phyloP scores from a whole-genome alignment of 2,797 vertebrate genomes.

The Cygnus olor region DNA sequence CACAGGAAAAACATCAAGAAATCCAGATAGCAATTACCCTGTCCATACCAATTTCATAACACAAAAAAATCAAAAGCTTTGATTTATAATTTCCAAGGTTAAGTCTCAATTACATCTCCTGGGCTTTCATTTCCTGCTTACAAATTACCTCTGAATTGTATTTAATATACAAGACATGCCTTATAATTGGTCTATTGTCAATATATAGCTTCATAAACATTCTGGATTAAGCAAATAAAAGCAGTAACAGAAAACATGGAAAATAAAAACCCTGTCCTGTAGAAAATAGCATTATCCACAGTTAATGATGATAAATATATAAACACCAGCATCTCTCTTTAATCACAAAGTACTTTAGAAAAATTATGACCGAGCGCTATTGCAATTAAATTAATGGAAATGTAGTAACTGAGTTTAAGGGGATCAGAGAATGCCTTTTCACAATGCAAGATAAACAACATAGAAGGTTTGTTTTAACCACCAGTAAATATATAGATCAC shows the following conservation, averaged over 20 bases:
- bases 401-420: background rate
- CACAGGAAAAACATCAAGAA: background rate
- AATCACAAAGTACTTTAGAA: background rate
- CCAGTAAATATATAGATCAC: background rate
- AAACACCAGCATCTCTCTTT: background rate
- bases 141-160: background rate
- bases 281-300: background rate
- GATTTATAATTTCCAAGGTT: slow-evolving; percentile 18
- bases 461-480: background rate
- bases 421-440: background rate
- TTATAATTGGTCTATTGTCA: background rate
- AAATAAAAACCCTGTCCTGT: background rate
- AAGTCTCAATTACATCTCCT: background rate
- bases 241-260: background rate
- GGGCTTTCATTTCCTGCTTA: background rate
- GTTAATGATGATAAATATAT: background rate
- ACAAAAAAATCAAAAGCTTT: background rate
- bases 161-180: background rate
- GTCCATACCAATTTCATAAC: background rate
- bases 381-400: background rate
- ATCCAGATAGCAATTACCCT: background rate
- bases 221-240: slow-evolving; percentile 13
- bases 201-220: background rate
- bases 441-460: background rate
- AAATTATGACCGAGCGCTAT: background rate